Base-by-base conservation (phyloP, 2,797 vertebrate genomes). In the Stomatorhinus walkeri region DNA sequence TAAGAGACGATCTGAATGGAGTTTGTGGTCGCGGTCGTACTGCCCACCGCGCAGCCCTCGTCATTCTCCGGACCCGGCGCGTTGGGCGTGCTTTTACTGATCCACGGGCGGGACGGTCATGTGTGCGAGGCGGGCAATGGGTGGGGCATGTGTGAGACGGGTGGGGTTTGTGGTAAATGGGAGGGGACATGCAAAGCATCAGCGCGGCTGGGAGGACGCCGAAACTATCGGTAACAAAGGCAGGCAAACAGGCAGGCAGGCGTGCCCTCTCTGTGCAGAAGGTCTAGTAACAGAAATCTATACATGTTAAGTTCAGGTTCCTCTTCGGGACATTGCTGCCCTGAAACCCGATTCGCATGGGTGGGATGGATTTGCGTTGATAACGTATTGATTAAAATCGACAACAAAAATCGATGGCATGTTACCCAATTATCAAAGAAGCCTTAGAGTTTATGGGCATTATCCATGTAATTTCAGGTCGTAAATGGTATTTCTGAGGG, bases 61-160 rank as follows among this genome's bases (percentile, higher is more conserved):
- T 48, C 79, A 59, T 28, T 89, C 88, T 85, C 56, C 28, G 84
- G 24, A 54, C 22, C 61, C 91, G 89, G 91, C 92, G 89, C 93
- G 91, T 90, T 93, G 94, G 94, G 94, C 93, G 95, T 94, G 95
- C 95, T 95, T 94, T 94, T 94, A 90, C 83, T 12, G 89, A 87
- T 91, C 46, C 84, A 90, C 89, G 88, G 92, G 84, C 90, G 88
- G 90, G 88, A 76, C 79, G 64, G 87, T 87, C 87, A 36, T 79
- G 43, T 87, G 51, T 87, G 22, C 8, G 64, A 36, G 68, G 68
- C 68, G 85, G 14, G 8, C 83, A 89, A 61, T 89, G 88, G 89
- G 88, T 40, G 90, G 87, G 87, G 83, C 12, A 22, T 83, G 79
- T 24, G 76, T n/a, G 19, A 32, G 48, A 46, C 16, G 40, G 79